Evolutionary conservation across 23 tunicate species (phyloP).

Genomic region (Ascidia mentula): DNA sequence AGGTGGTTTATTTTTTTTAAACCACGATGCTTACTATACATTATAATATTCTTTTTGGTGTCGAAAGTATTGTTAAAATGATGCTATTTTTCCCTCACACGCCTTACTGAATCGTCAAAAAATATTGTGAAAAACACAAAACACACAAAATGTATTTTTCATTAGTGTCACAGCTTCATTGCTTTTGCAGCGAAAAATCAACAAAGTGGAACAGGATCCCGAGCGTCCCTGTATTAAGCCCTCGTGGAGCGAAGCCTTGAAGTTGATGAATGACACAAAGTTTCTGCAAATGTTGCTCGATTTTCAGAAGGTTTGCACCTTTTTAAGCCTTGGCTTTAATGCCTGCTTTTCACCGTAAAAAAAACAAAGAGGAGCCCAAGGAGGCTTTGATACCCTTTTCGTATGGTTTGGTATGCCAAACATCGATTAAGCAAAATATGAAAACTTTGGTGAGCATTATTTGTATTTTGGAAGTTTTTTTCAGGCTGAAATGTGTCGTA

Average conservation of each 20-base stretch:
- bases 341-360: neutral
- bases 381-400: neutral
- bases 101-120: too few relatives aligned
- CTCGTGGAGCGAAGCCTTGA: conserved; percentile 89
- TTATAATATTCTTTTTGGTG: too few relatives aligned
- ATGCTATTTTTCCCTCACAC: too few relatives aligned
- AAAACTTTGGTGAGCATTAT: too few relatives aligned
- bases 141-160: neutral
- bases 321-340: neutral
- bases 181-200: conserved; percentile 41
- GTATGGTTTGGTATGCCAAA: too few relatives aligned
- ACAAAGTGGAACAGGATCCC: conserved; percentile 83
- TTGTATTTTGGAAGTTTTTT: too few relatives aligned
- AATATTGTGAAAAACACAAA: too few relatives aligned
- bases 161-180: neutral
- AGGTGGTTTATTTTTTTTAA: conserved; percentile 17
- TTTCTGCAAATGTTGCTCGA: conserved; percentile 76
- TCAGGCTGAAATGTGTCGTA: too few relatives aligned
- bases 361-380: neutral
- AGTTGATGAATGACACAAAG: conserved; percentile 87
- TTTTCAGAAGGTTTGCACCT: conserved; percentile 72
- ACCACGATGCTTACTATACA: too few relatives aligned
- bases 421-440: too few relatives aligned
- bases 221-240: conserved; percentile 85
- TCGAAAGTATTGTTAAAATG: too few relatives aligned